phyloP scores from a whole-genome alignment of 2,797 vertebrate species.

The Halcyon chelicuti region DNA sequence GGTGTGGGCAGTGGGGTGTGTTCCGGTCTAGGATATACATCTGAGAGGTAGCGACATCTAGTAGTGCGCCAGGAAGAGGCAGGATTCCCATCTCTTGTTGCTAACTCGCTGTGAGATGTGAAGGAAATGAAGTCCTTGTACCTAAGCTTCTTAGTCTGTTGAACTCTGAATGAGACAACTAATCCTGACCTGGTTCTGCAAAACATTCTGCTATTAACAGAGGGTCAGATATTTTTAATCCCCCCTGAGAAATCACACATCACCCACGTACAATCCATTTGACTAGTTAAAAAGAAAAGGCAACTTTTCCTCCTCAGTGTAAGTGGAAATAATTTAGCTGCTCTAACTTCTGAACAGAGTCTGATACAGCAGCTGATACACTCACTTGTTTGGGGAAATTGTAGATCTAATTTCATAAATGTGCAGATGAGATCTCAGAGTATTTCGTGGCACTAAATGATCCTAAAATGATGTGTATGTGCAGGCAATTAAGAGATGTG shows the following conservation, averaged over 20 bases:
- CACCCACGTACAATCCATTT: background rate
- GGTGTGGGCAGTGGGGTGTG: background rate
- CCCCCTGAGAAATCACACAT: background rate
- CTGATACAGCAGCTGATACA: background rate
- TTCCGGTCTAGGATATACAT: fast-evolving
- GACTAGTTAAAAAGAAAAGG: background rate
- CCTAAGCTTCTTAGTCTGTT: background rate
- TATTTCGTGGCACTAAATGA: background rate
- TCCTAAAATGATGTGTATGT: background rate
- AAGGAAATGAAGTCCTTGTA: background rate
- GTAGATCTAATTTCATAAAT: background rate
- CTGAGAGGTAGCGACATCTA: background rate
- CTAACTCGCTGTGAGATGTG: background rate
- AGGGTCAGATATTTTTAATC: background rate
- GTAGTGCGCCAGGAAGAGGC: background rate
- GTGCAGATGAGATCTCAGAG: background rate
- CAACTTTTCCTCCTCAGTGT: background rate
- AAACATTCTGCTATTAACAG: background rate
- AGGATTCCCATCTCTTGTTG: background rate
- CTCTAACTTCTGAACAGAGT: background rate
- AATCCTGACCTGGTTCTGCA: background rate
- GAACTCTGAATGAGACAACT: background rate
- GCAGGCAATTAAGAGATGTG: background rate
- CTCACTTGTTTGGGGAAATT: background rate
- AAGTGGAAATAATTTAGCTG: background rate